These are phyloP conservation scores for Euspilapteryx auroguttella DNA, from an alignment of 2,888 invertebrate genomes.

Conservation along the genomic window DNA sequence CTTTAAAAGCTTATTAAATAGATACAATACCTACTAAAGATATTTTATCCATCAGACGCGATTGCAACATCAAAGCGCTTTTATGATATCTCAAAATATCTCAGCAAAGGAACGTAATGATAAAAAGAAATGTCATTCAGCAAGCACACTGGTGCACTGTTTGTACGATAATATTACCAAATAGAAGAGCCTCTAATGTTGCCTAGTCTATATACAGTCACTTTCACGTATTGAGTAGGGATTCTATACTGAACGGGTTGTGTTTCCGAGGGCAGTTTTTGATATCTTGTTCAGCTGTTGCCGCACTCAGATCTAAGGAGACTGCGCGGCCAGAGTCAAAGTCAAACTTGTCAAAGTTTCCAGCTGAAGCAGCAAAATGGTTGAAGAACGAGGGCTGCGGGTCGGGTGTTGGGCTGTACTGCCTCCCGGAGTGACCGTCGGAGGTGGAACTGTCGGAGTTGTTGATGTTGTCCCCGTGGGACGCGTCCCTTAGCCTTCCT, in stretches of 20 bases:
- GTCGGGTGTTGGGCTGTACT: slow-evolving; percentile 47
- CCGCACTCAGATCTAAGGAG: slow-evolving; percentile 47
- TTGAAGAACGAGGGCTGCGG: slow-evolving; percentile 49
- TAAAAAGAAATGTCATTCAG: slow-evolving; percentile 20
- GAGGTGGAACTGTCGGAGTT: slow-evolving; percentile 61
- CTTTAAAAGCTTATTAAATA: no score
- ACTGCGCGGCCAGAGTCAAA: slow-evolving; percentile 52
- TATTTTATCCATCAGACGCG: no score
- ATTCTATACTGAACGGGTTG: slow-evolving; percentile 91
- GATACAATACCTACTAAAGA: no score
- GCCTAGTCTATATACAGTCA: slow-evolving; percentile 18
- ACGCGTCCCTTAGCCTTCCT: slow-evolving; percentile 59
- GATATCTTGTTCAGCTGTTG: slow-evolving; percentile 44
- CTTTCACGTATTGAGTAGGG: slow-evolving; percentile 74
- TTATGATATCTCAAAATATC: no score
- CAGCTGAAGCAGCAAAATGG: slow-evolving; percentile 32
- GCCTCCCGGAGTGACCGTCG: slow-evolving; percentile 43
- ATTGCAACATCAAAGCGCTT: no score
- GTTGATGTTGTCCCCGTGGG: slow-evolving; percentile 60
- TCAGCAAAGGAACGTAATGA: slow-evolving; percentile 38
- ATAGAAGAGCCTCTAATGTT: slow-evolving; percentile 37
- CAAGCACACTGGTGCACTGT: no score
- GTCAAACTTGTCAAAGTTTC: slow-evolving; percentile 49
- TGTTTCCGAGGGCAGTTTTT: slow-evolving; percentile 65
- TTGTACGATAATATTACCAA: no score